phyloP scores from a whole-genome alignment of 2,797 vertebrate species.

The Protosalanx chinensis region DNA sequence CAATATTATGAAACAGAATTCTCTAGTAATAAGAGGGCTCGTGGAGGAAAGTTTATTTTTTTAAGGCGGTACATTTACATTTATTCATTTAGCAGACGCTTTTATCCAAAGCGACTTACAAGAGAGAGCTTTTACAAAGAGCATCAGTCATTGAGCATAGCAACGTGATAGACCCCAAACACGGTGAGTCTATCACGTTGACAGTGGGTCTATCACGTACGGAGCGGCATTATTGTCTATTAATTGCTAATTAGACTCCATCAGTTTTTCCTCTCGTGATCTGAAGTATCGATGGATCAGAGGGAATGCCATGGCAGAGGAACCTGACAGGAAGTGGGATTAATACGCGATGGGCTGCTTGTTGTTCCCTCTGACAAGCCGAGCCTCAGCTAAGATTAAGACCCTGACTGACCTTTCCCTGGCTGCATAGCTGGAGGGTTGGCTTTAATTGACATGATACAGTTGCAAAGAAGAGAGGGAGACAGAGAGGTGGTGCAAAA shows the following conservation, averaged over 20 bases:
- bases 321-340: conserved; percentile 16
- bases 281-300: conserved; percentile 22
- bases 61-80: background rate
- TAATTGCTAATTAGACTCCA: conserved; percentile 29
- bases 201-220: too few relatives aligned
- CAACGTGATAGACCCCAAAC: too few relatives aligned
- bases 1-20: background rate
- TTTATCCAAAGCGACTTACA: too few relatives aligned
- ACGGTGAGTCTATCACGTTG: too few relatives aligned
- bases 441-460: conserved; percentile 65
- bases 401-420: conserved; percentile 62
- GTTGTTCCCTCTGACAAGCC: conserved; percentile 31
- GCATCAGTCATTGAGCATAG: too few relatives aligned
- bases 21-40: conserved; percentile 12
- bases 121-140: too few relatives aligned
- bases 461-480: conserved; percentile 32
- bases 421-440: conserved; percentile 55
- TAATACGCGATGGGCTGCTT: conserved; percentile 33
- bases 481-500: conserved; percentile 34
- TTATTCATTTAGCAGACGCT: too few relatives aligned
- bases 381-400: conserved; percentile 33
- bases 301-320: conserved; percentile 17
- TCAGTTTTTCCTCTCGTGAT: conserved; percentile 22
- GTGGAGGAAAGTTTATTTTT: conserved; percentile 1
- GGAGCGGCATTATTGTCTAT: conserved; percentile 12